These are phyloP conservation scores for Alitta virens DNA, from an alignment of 2,888 invertebrate species.

Conservation along the genomic window DNA sequence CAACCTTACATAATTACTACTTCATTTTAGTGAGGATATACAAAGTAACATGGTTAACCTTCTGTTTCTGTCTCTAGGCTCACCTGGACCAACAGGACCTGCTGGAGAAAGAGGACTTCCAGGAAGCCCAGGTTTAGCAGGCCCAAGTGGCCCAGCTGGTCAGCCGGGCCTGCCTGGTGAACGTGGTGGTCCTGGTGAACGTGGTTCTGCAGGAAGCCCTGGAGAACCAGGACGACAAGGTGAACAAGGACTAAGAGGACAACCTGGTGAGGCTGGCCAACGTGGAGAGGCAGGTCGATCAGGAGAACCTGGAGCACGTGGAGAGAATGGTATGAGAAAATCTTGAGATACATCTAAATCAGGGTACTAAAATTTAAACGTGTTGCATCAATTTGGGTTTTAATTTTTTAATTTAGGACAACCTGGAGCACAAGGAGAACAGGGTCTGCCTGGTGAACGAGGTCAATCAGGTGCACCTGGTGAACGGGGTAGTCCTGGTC, in stretches of 20 bases:
- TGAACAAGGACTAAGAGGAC: slow-evolving; percentile 14
- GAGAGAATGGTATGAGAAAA: slow-evolving; percentile 21
- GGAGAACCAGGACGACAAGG: slow-evolving; percentile 23
- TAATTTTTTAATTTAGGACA: not conserved
- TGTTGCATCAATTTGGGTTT: too few species aligned
- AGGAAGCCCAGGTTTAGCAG: slow-evolving; percentile 19
- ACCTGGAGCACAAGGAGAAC: slow-evolving; percentile 9
- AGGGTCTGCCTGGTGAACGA: slow-evolving; percentile 6
- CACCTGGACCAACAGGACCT: slow-evolving; percentile 11
- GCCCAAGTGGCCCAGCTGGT: slow-evolving; percentile 15
- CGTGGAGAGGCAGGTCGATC: slow-evolving; percentile 22
- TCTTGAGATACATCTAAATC: too few species aligned
- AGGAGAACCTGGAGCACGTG: slow-evolving; percentile 20
- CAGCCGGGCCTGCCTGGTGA: slow-evolving; percentile 1
- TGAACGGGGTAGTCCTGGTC: slow-evolving; percentile 9
- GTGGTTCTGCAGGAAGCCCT: slow-evolving; percentile 1
- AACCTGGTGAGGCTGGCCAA: slow-evolving; percentile 18
- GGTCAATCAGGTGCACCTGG: slow-evolving; percentile 13
- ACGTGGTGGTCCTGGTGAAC: slow-evolving; percentile 6
- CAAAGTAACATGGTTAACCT: too few species aligned
- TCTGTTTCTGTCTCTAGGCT: too few species aligned
- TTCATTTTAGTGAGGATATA: too few species aligned
- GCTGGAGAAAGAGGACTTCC: slow-evolving; percentile 20
- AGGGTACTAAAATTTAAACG: too few species aligned
- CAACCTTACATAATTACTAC: too few species aligned